Percentiles rank a stretch among this genome's conserved stretches.
Conservation (phyloP, 1,140 invertebrate species). For the Calephelis nemesis region DNA sequence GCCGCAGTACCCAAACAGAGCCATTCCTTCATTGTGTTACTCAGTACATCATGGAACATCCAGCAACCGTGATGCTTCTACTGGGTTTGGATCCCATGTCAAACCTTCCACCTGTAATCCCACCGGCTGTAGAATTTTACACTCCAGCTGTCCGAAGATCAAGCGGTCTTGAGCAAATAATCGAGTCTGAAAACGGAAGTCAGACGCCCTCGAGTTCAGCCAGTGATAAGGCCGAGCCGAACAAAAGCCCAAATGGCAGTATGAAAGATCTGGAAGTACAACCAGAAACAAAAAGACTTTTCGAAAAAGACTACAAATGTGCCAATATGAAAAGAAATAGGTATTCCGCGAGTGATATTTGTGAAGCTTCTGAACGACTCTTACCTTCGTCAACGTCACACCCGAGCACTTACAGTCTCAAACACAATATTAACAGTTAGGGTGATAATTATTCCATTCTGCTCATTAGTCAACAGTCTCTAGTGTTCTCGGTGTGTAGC, state of each 20-base stretch:
- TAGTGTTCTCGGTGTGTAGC: constrained; percentile 33
- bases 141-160: constrained; percentile 52
- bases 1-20: constrained; percentile 73
- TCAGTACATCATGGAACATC: constrained; percentile 76
- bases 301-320: constrained; percentile 52
- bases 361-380: constrained; percentile 66
- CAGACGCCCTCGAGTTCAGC: constrained; percentile 62
- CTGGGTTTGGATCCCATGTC: constrained; percentile 71
- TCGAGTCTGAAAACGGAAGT: constrained; percentile 66
- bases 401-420: constrained; percentile 72
- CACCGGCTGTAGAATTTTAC: constrained; percentile 59
- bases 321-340: constrained; percentile 60
- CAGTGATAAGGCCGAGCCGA: constrained; percentile 48
- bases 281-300: constrained; percentile 51
- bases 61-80: constrained; percentile 75
- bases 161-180: constrained; percentile 66
- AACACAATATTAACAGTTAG: constrained; percentile 72
- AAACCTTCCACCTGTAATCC: constrained; percentile 54
- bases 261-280: constrained; percentile 48
- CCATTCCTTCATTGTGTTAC: constrained; percentile 73
- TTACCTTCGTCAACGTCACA: constrained; percentile 58
- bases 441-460: constrained; percentile 55
- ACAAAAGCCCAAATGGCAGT: constrained; percentile 53
- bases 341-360: constrained; percentile 72
- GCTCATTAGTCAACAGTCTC: constrained; percentile 55